phyloP scores from a whole-genome alignment of 2,113 vertebrate genomes.

The Tragelaphus imberbis region DNA sequence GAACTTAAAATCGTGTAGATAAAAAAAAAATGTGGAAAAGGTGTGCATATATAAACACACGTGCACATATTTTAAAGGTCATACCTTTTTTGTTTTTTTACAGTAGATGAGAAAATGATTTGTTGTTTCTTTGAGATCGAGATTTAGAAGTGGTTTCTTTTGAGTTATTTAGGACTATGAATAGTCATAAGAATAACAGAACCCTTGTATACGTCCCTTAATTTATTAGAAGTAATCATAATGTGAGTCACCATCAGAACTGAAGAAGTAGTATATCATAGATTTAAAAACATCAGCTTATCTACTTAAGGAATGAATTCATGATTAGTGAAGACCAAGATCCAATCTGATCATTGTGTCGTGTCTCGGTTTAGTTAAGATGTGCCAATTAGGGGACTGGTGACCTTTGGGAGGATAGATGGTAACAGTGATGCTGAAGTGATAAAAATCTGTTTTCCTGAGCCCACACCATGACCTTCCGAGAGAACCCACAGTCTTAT shows the following conservation, averaged over 20 bases:
- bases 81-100: neutral
- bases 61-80: neutral
- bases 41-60: neutral
- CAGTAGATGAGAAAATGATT: neutral
- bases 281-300: neutral
- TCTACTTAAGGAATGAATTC: neutral
- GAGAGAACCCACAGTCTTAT: neutral
- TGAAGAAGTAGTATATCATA: neutral
- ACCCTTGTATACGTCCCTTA: neutral
- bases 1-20: neutral
- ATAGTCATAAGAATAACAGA: neutral
- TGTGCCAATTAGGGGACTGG: neutral
- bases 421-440: neutral
- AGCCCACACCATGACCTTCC: neutral
- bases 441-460: neutral
- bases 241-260: neutral
- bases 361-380: neutral
- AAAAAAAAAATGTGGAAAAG: neutral
- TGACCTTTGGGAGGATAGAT: neutral
- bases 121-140: neutral
- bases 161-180: neutral
- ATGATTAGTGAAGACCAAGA: neutral
- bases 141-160: conserved; percentile 2
- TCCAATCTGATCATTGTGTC: neutral
- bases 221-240: neutral